These are phyloP conservation scores for Meloidogyne hapla DNA, from an alignment of 1,140 invertebrate genomes.

Conservation along the genomic window DNA sequence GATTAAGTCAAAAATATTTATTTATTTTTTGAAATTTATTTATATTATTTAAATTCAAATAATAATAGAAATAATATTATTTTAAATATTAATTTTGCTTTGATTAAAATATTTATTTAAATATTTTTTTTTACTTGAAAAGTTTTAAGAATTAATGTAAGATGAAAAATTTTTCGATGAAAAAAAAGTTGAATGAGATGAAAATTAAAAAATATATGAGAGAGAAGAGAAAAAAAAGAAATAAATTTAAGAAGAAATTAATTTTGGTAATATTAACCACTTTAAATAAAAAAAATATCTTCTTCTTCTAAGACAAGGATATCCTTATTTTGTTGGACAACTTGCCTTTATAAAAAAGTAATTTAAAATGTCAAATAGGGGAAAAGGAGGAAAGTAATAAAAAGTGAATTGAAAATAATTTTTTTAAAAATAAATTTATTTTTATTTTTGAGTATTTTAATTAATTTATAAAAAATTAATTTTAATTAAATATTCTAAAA, in stretches of 20 bases:
- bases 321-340: neutral
- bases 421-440: neutral
- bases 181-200: neutral
- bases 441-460: too few species aligned
- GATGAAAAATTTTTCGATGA: neutral
- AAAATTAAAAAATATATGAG: too few species aligned
- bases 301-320: neutral
- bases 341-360: neutral
- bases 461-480: too few species aligned
- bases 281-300: too few species aligned
- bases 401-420: neutral
- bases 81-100: too few species aligned
- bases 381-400: neutral
- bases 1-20: too few species aligned
- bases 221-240: neutral
- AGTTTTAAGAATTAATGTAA: neutral
- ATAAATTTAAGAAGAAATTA: constrained; percentile 4
- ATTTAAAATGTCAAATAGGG: neutral
- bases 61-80: too few species aligned
- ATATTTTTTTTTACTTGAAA: neutral
- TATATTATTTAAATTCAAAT: too few species aligned
- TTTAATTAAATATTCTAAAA: too few species aligned
- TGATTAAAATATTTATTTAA: too few species aligned
- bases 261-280: neutral
- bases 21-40: too few species aligned